Evolutionary conservation across 2,797 vertebrate genomes (phyloP), one percentile per base, ranked within the genome.

Genomic region (Mycteria americana): DNA sequence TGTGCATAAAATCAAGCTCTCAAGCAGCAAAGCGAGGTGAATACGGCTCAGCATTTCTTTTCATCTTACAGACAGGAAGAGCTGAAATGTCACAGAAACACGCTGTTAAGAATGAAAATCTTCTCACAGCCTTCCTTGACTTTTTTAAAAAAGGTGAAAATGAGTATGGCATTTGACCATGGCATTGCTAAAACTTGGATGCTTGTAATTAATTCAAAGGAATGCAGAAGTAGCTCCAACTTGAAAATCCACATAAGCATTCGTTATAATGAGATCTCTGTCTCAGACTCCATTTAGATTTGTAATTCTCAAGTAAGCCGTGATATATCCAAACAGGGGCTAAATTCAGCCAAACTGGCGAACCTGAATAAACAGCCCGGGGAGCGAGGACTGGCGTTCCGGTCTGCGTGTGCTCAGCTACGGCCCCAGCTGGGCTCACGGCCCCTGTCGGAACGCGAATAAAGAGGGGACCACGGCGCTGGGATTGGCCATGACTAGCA

Each of bases 401-500:
- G 1, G 43, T n/a, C 81, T 8, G 11, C 2, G 10, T 8, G 23
- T 8, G 59, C 6, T 14, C 41, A 8, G 69, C 21, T 9, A 8
- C 39, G 3, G 16, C 18, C 8, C 25, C 63, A 2, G 41, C 64
- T 6, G n/a, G 35, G 57, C 50, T 39, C 45, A 5, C 30, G 18
- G 33, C 46, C 74, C 33, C 14, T 6, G 39, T 2, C 37, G 4
- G 11, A 25, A 7, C 27, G 5, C 51, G 16, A 2, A 10, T 2
- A 3, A 7, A 27, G 17, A 2, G 8, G 15, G 13, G 9, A 54
- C 11, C 3, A 3, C 0, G 35, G 27, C 59, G 1, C 5, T 2
- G 60, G 59, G 18, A 19, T 25, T 14, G 35, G 41, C 63, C 48
- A 6, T 0, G 1, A 8, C 3, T 3, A 28, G 56, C 50, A 25